phyloP scores from a whole-genome alignment of 2,113 vertebrate species.

The Corythornis cristatus region DNA sequence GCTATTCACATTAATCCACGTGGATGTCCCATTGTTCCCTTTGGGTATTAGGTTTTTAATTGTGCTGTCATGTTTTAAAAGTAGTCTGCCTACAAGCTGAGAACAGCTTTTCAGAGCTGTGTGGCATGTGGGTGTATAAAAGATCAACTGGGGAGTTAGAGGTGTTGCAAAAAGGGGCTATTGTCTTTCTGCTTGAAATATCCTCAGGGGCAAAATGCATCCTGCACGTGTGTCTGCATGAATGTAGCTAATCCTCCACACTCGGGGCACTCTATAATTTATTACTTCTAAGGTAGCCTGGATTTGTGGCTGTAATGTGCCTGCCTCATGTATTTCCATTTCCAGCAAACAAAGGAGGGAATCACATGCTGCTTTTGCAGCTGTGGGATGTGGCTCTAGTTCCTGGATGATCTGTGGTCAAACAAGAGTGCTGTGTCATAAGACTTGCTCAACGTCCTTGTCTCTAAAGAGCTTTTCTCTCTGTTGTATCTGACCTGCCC shows the following conservation, averaged over 20 bases:
- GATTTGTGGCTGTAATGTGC: background rate
- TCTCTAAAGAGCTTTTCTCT: background rate
- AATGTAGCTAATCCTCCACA: background rate
- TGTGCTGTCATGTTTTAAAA: background rate
- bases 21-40: background rate
- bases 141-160: background rate
- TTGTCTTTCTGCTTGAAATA: background rate
- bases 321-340: background rate
- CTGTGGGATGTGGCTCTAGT: background rate
- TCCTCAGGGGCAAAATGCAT: fast-evolving
- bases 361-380: background rate
- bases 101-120: background rate
- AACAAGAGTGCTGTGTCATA: background rate
- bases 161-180: background rate
- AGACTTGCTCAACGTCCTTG: background rate
- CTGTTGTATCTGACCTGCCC: background rate
- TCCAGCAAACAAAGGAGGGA: background rate
- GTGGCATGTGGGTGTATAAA: background rate
- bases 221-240: background rate
- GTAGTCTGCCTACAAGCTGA: background rate
- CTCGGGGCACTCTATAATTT: background rate
- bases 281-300: background rate
- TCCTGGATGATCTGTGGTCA: background rate
- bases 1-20: background rate
- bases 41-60: background rate